Percentiles rank a stretch among this genome's conserved stretches.
These are phyloP conservation scores for Aldabrachelys gigantea DNA, from an alignment of 2,113 vertebrate genomes.

Conservation along the genomic window DNA sequence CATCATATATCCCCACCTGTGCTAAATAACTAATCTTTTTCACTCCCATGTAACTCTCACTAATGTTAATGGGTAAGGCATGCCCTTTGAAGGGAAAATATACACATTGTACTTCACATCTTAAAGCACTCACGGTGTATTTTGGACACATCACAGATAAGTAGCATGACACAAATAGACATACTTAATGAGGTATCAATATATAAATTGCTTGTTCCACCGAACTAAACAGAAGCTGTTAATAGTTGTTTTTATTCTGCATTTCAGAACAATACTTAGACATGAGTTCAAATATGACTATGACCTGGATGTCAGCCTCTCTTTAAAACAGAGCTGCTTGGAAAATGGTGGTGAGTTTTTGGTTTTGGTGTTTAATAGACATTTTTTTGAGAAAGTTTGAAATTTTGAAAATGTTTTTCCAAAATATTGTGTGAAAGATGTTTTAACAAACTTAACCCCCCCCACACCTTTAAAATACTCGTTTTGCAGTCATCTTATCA, in stretches of 20 bases:
- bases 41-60: background rate
- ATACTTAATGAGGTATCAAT: slow-evolving; percentile 26
- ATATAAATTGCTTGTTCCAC: slow-evolving; percentile 4
- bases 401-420: too few species aligned
- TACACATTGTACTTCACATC: background rate
- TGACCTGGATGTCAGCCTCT: background rate
- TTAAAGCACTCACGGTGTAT: slow-evolving; percentile 27
- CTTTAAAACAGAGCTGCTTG: background rate
- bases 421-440: too few species aligned
- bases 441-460: too few species aligned
- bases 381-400: too few species aligned
- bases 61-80: slow-evolving; percentile 12
- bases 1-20: background rate
- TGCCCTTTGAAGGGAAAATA: slow-evolving; percentile 28
- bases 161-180: slow-evolving; percentile 6
- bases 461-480: too few species aligned
- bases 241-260: slow-evolving; percentile 32
- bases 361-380: too few species aligned
- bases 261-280: slow-evolving; percentile 29
- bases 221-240: slow-evolving; percentile 22
- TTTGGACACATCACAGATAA: slow-evolving; percentile 46
- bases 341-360: too few species aligned
- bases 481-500: too few species aligned
- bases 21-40: background rate
- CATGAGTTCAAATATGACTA: slow-evolving; percentile 7